Conservation (phyloP, 2,797 vertebrate genomes). For the Alectoris magna region DNA sequence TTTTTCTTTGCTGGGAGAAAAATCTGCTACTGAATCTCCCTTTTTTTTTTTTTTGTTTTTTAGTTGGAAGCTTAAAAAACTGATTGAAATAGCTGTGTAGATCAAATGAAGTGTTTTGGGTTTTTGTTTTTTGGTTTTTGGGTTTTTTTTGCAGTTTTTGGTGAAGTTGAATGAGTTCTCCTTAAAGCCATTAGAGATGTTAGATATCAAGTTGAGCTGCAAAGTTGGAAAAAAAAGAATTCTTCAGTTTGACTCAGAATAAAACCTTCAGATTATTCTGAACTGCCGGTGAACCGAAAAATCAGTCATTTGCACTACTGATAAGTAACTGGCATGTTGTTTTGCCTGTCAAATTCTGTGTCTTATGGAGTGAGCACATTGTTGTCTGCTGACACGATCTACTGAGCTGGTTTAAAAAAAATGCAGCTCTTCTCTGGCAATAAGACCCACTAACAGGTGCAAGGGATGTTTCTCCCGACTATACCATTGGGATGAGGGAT, state of each 20-base stretch:
- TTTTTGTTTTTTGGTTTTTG: background rate
- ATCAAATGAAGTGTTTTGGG: background rate
- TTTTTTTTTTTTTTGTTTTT: background rate
- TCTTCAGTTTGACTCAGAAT: conserved; percentile 63
- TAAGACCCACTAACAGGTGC: conserved; percentile 5
- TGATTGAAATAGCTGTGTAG: background rate
- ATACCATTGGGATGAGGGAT: background rate
- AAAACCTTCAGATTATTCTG: conserved; percentile 70
- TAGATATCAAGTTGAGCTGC: conserved; percentile 52
- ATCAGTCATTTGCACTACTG: conserved; percentile 73
- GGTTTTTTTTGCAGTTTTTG: background rate
- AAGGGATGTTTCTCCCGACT: background rate
- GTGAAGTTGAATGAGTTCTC: background rate
- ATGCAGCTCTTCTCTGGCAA: conserved; percentile 9
- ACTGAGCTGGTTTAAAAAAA: conserved; percentile 45
- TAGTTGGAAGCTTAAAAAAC: background rate
- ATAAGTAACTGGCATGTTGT: conserved; percentile 74
- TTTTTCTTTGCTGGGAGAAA: background rate
- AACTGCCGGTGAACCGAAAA: conserved; percentile 69
- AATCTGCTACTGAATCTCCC: background rate
- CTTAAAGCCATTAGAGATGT: background rate
- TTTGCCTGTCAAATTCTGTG: conserved; percentile 76
- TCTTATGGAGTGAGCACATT: conserved; percentile 73
- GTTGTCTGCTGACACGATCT: conserved; percentile 69
- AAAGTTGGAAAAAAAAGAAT: conserved; percentile 20